These are phyloP conservation scores for Ivindomyrus marchei DNA, from an alignment of 2,113 vertebrate genomes.

Conservation along the genomic window DNA sequence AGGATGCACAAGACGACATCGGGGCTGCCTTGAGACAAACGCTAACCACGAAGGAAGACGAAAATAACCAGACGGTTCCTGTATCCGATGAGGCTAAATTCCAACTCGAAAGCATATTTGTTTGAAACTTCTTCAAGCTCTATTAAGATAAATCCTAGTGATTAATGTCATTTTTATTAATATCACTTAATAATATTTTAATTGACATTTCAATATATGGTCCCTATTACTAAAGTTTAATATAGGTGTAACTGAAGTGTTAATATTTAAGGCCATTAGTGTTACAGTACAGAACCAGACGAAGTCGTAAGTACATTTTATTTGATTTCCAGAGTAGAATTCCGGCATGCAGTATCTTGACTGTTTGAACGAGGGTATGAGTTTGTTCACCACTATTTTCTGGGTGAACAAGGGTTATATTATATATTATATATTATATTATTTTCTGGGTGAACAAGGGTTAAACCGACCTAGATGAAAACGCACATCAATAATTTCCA, in stretches of 20 bases:
- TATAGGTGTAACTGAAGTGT: background rate
- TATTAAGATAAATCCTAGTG: background rate
- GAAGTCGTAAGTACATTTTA: background rate
- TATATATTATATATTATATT: too few species aligned
- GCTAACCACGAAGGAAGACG: background rate
- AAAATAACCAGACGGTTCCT: slow-evolving; percentile 2
- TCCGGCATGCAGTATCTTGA: background rate
- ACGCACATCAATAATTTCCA: background rate
- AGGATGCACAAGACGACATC: background rate
- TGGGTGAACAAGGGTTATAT: too few species aligned
- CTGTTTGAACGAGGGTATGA: background rate
- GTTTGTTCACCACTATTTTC: background rate
- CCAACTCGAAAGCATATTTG: background rate
- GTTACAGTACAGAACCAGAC: background rate
- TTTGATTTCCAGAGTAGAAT: background rate
- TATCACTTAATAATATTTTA: background rate
- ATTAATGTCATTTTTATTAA: background rate
- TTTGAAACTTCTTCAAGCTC: background rate
- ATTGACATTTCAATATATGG: background rate
- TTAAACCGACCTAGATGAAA: background rate
- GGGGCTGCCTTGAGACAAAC: background rate
- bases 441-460: too few species aligned
- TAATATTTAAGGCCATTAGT: background rate
- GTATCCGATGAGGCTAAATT: background rate
- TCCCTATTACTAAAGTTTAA: background rate